Conservation (phyloP, 2,888 invertebrate species). For the Troides helena region DNA sequence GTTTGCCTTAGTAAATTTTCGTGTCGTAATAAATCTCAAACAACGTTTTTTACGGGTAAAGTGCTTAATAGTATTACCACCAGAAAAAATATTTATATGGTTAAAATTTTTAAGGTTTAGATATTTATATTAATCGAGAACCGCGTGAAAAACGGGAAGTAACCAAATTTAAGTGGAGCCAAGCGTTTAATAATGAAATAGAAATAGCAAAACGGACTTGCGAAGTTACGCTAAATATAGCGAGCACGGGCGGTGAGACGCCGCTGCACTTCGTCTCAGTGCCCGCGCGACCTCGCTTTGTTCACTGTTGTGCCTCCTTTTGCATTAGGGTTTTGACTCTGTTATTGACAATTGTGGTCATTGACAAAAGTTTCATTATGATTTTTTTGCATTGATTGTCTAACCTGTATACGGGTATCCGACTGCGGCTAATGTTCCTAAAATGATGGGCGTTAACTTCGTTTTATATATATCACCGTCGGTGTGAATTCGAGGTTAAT, state of each 20-base stretch:
- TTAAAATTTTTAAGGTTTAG: neutral
- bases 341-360: constrained; percentile 30
- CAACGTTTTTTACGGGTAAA: neutral
- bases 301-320: constrained; percentile 30
- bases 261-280: constrained; percentile 44
- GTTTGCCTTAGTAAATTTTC: neutral
- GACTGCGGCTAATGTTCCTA: constrained; percentile 6
- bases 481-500: constrained; percentile 46
- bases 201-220: constrained; percentile 78
- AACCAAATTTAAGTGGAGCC: constrained; percentile 62
- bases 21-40: neutral
- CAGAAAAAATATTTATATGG: neutral
- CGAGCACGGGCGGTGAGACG: constrained; percentile 52
- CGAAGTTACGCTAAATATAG: constrained; percentile 78
- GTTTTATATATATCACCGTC: constrained; percentile 22
- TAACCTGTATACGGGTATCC: constrained; percentile 1
- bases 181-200: constrained; percentile 70
- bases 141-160: constrained; percentile 35
- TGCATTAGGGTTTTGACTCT: constrained; percentile 13
- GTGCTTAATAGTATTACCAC: neutral
- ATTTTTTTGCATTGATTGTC: constrained; percentile 9
- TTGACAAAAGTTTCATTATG: constrained; percentile 21
- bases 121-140: constrained; percentile 34
- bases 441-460: constrained; percentile 19
- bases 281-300: constrained; percentile 59